These are phyloP conservation scores for Zoanthus sociatus DNA, from an alignment of 92 coral and sea anemone species.

Conservation along the genomic window DNA sequence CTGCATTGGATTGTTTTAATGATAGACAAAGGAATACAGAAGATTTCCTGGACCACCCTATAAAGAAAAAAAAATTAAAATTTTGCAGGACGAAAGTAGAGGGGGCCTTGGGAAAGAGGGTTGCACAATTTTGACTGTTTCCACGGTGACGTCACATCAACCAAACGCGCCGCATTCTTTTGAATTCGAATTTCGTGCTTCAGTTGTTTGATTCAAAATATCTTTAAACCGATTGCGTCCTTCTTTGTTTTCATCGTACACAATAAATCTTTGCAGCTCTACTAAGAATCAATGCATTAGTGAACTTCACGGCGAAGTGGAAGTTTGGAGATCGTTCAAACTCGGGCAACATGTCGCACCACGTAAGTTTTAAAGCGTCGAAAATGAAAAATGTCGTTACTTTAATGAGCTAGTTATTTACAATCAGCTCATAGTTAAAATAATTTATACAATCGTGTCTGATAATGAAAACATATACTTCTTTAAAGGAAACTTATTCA, in stretches of 20 bases:
- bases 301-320: background rate
- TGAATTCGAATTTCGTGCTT: conserved; percentile 50
- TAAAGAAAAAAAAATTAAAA: no score
- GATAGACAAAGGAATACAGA: no score
- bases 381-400: background rate
- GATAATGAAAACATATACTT: background rate
- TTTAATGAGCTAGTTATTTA: background rate
- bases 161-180: conserved; percentile 52
- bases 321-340: background rate
- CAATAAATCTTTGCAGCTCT: background rate
- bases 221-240: background rate
- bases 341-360: conserved; percentile 26
- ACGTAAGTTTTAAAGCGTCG: conserved; percentile 11
- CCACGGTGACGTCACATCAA: conserved; percentile 74
- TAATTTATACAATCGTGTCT: background rate
- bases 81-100: no score
- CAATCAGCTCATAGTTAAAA: background rate
- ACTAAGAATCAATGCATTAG: background rate
- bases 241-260: background rate
- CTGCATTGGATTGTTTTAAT: no score
- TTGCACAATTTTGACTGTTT: conserved; percentile 26
- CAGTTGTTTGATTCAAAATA: conserved; percentile 32
- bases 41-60: no score
- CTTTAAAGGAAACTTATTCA: conserved; percentile 35
- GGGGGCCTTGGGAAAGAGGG: background rate